Evolutionary conservation across 2,113 vertebrate species (phyloP).

Genomic region (Lepidothrix coronata): DNA sequence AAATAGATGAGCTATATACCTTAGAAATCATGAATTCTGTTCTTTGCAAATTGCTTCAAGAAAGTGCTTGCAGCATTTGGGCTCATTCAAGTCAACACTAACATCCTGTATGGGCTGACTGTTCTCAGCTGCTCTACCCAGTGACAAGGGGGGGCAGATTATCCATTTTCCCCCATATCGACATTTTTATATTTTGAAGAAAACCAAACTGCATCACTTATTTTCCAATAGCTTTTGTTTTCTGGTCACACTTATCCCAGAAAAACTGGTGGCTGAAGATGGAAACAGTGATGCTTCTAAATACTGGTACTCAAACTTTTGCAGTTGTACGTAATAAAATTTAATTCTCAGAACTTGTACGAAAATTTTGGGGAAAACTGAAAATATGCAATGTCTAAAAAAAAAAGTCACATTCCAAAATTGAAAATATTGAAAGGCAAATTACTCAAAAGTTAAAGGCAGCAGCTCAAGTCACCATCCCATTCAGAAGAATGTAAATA

Average conservation of each 20-base stretch:
- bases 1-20: not conserved
- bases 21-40: not conserved
- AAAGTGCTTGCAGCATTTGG: not conserved
- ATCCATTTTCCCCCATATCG: not conserved
- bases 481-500: not conserved
- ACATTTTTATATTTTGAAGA: not conserved
- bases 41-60: not conserved
- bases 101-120: not conserved
- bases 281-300: not conserved
- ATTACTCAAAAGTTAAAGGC: not conserved
- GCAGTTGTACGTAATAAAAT: not conserved
- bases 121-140: not conserved
- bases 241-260: not conserved
- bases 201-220: not conserved
- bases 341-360: not conserved
- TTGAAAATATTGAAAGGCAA: not conserved
- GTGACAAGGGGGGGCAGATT: not conserved
- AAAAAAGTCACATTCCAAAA: not conserved
- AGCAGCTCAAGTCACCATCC: not conserved
- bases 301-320: not conserved
- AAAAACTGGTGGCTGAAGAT: not conserved
- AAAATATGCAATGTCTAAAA: not conserved
- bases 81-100: not conserved
- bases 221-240: not conserved
- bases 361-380: not conserved